Base-by-base conservation (phyloP, 2,797 vertebrate genomes). In the Silurus lanzhouensis region DNA sequence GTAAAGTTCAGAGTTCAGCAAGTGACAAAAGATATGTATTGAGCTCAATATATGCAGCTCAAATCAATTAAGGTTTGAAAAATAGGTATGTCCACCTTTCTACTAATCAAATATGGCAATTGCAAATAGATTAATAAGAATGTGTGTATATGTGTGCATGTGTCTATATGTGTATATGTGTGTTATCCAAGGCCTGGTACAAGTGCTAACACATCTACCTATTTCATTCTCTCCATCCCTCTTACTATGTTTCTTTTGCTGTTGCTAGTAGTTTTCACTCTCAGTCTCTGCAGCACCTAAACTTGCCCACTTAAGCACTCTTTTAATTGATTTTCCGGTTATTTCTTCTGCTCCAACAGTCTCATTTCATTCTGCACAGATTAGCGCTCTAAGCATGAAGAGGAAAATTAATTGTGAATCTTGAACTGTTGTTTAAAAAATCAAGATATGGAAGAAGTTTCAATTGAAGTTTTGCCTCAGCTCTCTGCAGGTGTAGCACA, bases 51-150 rank as follows among this genome's bases (percentile, higher is more conserved):
- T 31, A 31, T 44, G 15, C 3, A 68, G 15, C 15, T 38, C 15
- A 2, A 38, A 6, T 15, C 2, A 6, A 38, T 17, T 1, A 48
- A 71, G 19, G 68, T 3, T 46, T 3, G 0, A 71, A 71, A 71
- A 46, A 44, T 3, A 22, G 20, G 3, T 46, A 12, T 20, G 1
- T 46, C 15, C 67, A 31, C 19, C 9, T 71, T 71, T 20, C 68
- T 10, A 71, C 68, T 71, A 70, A 55, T 82, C 68, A n/a, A 77
- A 46, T 82, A 64, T n/a, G 77, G 72, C 84, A 38, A 85, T 88
- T 88, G 90, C 68, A 71, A 72, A 70, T 68, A 38, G 58, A 79
- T 70, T 89, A 88, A 88, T 87, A 86, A 82, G 58, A 27, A 48
- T 85, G 76, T 80, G 57, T 48, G 31, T 81, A 15, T 72, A 66